Evolutionary conservation across 2,797 vertebrate species (phyloP).

Genomic region (Bucorvus abyssinicus): DNA sequence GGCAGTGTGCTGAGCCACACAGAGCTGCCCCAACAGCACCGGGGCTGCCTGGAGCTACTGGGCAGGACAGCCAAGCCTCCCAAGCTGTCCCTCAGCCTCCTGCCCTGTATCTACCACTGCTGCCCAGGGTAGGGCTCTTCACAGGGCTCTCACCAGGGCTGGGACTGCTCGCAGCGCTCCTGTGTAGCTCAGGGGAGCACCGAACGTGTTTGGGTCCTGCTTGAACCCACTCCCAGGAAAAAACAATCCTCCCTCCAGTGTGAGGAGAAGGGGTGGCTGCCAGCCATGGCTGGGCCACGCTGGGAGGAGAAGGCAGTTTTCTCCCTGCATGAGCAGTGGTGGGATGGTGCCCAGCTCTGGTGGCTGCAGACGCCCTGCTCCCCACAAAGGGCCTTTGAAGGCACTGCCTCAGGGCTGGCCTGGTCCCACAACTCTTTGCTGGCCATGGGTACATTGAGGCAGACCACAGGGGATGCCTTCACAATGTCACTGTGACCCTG

Average conservation of each 20-base stretch:
- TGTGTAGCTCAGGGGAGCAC: neutral
- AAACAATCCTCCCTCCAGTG: neutral
- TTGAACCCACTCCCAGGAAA: neutral
- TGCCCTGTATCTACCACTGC: neutral
- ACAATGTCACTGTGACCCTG: neutral
- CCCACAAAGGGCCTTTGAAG: neutral
- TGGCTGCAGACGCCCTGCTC: neutral
- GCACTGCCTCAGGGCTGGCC: fast-evolving
- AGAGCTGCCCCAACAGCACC: neutral
- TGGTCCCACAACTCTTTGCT: neutral
- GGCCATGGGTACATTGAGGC: fast-evolving
- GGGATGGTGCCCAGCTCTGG: too few species aligned
- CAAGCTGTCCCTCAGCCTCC: neutral
- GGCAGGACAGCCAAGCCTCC: neutral
- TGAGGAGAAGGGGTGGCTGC: too few species aligned
- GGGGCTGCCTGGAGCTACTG: fast-evolving
- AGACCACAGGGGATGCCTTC: neutral
- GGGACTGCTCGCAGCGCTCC: fast-evolving
- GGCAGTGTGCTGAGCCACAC: neutral
- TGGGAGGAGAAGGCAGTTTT: too few species aligned
- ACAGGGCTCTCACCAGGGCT: neutral
- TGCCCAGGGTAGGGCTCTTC: neutral
- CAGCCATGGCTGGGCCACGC: too few species aligned
- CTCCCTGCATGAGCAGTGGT: too few species aligned
- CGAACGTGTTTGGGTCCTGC: neutral